Percentiles rank a stretch among this genome's conserved stretches.
Conservation (phyloP, 2,888 invertebrate species). For the Lithophane socia region DNA sequence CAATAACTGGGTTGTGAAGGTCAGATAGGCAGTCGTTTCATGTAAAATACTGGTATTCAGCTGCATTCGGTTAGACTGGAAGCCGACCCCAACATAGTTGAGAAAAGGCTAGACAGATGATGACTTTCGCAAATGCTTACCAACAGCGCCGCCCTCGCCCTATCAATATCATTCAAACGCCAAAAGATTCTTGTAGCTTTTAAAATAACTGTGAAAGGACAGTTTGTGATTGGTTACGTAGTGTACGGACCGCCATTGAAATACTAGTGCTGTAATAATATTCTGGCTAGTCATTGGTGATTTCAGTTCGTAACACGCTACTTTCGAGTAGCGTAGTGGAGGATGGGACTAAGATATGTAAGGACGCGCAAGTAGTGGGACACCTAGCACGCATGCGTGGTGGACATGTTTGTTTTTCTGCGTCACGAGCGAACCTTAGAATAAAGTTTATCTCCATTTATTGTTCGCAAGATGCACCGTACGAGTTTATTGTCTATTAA, state of each 20-base stretch:
- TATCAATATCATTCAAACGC: too few relatives aligned
- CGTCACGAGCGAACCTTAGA: constrained; percentile 57
- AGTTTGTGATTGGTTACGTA: background rate
- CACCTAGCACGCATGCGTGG: constrained; percentile 34
- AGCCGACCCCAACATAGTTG: too few relatives aligned
- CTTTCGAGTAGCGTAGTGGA: background rate
- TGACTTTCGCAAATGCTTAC: too few relatives aligned
- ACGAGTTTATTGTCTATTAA: constrained; percentile 41
- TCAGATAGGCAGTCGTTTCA: too few relatives aligned
- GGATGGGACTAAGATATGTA: constrained; percentile 35
- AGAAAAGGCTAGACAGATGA: too few relatives aligned
- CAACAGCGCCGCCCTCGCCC: too few relatives aligned
- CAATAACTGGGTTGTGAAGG: too few relatives aligned
- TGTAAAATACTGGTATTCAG: too few relatives aligned
- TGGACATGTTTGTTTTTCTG: constrained; percentile 36
- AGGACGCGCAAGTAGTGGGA: constrained; percentile 48
- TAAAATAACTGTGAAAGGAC: too few relatives aligned
- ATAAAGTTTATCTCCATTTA: constrained; percentile 62
- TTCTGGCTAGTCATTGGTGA: background rate
- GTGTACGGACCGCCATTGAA: background rate
- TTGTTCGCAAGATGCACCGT: constrained; percentile 45
- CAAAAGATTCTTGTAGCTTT: too few relatives aligned
- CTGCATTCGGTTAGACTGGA: too few relatives aligned
- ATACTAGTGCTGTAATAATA: background rate
- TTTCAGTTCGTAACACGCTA: background rate